phyloP scores from a whole-genome alignment of 2,888 invertebrate species.

The Gerosis bhagava region DNA sequence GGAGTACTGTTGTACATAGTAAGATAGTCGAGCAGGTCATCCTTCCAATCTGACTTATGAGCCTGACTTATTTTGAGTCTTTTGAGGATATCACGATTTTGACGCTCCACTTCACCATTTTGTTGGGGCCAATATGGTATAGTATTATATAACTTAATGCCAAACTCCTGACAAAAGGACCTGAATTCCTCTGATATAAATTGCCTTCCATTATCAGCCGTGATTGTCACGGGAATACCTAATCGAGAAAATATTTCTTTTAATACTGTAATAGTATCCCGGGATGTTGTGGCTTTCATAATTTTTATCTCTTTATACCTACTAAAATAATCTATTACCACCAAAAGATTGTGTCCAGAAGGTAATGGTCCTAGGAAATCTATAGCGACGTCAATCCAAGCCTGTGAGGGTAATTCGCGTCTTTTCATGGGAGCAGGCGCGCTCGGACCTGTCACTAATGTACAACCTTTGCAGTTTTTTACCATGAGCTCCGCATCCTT shows the following conservation, averaged over 20 bases:
- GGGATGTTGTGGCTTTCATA: conserved; percentile 1
- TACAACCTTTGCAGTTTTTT: conserved; percentile 32
- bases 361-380: conserved; percentile 36
- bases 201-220: conserved; percentile 30
- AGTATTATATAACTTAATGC: conserved; percentile 28
- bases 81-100: conserved; percentile 27
- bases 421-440: conserved; percentile 21
- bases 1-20: conserved; percentile 42
- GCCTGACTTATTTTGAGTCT: conserved; percentile 21
- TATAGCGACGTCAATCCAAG: conserved; percentile 33
- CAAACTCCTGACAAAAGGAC: background rate
- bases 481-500: conserved; percentile 31
- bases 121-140: conserved; percentile 28
- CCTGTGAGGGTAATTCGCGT: conserved; percentile 26
- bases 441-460: conserved; percentile 24
- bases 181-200: conserved; percentile 24
- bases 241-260: conserved; percentile 27
- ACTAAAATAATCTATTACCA: conserved; percentile 26
- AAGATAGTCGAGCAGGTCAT: conserved; percentile 30
- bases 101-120: conserved; percentile 29
- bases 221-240: conserved; percentile 26
- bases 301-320: conserved; percentile 27
- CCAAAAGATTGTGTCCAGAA: conserved; percentile 11
- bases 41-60: conserved; percentile 14
- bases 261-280: conserved; percentile 12